These are phyloP conservation scores for Sakesphorus luctuosus DNA, from an alignment of 2,113 vertebrate species.

Conservation along the genomic window DNA sequence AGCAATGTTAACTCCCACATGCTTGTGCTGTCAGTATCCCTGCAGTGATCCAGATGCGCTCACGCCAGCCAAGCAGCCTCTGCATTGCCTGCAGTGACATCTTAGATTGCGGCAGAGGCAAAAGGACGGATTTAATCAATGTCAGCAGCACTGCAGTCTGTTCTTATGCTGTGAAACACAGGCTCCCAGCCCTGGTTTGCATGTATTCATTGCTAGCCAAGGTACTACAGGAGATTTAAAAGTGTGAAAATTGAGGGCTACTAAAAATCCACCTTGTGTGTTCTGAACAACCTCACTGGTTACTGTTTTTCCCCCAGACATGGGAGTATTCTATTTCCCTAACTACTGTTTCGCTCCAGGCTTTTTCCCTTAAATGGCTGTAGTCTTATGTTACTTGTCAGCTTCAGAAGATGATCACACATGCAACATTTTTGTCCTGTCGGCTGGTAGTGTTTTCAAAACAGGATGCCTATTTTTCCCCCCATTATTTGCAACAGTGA, in stretches of 20 bases:
- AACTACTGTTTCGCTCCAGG: background rate
- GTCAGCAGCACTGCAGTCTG: slow-evolving; percentile 17
- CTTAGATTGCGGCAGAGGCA: slow-evolving; percentile 29
- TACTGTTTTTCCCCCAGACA: background rate
- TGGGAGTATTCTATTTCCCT: background rate
- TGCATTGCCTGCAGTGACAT: background rate
- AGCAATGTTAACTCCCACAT: background rate
- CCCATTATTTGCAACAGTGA: slow-evolving; percentile 49
- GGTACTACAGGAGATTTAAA: background rate
- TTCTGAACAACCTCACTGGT: background rate
- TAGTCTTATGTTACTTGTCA: background rate
- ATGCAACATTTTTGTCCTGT: slow-evolving; percentile 37
- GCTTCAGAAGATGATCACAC: background rate
- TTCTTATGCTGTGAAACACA: background rate
- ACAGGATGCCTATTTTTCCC: slow-evolving; percentile 65
- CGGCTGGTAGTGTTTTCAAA: slow-evolving; percentile 52
- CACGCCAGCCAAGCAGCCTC: background rate
- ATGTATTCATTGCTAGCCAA: background rate
- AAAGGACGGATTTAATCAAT: slow-evolving; percentile 35
- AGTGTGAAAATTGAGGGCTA: background rate
- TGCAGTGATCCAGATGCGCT: background rate
- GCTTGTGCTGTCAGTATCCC: background rate
- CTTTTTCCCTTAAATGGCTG: slow-evolving; percentile 48
- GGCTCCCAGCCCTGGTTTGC: background rate
- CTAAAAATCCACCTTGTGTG: background rate